Evolutionary conservation across 2,113 vertebrate genomes (phyloP), one percentile per base, ranked within the genome.

Genomic region (Sminthopsis crassicaudata): DNA sequence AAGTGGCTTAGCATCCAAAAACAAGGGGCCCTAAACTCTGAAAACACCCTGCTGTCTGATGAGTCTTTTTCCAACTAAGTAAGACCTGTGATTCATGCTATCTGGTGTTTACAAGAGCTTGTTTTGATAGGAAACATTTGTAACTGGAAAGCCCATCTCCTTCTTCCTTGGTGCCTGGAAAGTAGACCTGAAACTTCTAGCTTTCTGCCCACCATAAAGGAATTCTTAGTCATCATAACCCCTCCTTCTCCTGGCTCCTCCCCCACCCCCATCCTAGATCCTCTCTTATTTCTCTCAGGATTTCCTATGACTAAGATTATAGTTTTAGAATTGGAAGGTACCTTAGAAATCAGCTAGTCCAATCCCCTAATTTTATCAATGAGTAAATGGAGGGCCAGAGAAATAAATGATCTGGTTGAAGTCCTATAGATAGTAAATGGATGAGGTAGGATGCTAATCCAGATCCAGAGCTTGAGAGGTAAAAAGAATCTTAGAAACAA

Each of bases 31-130:
- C n/a, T 57, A 42, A 30, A 91, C 95, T 94, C 96, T 89, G 92
- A 97, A 84, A 90, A 96, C 94, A 46, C 54, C 48, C 46, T 30
- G 2, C 94, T 2, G 26, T 53, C 94, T 95, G 95, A 95, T 94
- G 91, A 95, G 46, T 90, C 95, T 94, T 97, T 84, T 98, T 97
- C 97, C 97, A 97, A 90, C 3, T 42, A 84, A 46, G 26, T 42
- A 84, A 46, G 26, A 91, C 23, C 91, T 92, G 90, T 97, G 97
- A 97, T 97, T 97, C 97, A 97, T 90, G 90, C 84, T 42, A 57
- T 23, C 25, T 88, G 94, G 53, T 96, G 88, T 97, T 97, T 97
- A 95, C 67, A 89, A 50, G 91, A 52, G 95, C 36, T 84, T 84
- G 51, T 53, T 50, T 90, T 92, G 90, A 91, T 91, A 95, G 94